These are phyloP conservation scores for Doryteuthis pealeii DNA, from an alignment of 1,140 invertebrate species.

Conservation along the genomic window DNA sequence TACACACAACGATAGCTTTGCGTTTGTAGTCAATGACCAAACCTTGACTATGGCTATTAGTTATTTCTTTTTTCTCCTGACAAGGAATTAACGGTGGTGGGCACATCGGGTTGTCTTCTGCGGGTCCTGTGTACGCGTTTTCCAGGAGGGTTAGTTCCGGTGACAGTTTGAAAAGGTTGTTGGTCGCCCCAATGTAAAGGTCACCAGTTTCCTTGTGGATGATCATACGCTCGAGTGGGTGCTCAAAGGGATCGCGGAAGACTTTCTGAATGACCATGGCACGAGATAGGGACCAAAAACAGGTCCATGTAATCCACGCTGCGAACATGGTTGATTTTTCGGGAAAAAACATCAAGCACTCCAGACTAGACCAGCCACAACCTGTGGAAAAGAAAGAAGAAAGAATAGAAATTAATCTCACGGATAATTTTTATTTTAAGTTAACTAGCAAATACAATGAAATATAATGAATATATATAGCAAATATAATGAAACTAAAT, in stretches of 20 bases:
- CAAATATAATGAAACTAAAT: too few species aligned
- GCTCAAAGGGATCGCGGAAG: conserved; percentile 3
- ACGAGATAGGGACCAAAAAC: background rate
- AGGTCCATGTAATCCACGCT: background rate
- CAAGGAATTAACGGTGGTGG: conserved; percentile 63
- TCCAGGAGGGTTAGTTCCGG: conserved; percentile 78
- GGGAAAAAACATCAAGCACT: background rate
- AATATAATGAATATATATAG: too few species aligned
- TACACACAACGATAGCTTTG: conserved; percentile 87
- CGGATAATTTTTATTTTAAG: background rate
- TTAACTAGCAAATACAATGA: too few species aligned
- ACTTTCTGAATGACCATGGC: background rate
- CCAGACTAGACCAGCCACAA: too few species aligned
- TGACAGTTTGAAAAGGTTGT: conserved; percentile 90
- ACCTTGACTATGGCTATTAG: conserved; percentile 94
- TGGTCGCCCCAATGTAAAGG: conserved; percentile 91
- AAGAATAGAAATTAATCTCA: background rate
- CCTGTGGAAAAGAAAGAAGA: background rate
- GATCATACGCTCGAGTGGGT: conserved; percentile 27
- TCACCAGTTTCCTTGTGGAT: conserved; percentile 82
- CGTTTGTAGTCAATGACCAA: conserved; percentile 90
- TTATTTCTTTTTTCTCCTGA: conserved; percentile 63
- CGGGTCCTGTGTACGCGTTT: conserved; percentile 82
- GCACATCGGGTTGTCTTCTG: conserved; percentile 85
- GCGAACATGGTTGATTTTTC: background rate